Base-by-base conservation (phyloP, 2,113 vertebrate species). In the Ictalurus furcatus region DNA sequence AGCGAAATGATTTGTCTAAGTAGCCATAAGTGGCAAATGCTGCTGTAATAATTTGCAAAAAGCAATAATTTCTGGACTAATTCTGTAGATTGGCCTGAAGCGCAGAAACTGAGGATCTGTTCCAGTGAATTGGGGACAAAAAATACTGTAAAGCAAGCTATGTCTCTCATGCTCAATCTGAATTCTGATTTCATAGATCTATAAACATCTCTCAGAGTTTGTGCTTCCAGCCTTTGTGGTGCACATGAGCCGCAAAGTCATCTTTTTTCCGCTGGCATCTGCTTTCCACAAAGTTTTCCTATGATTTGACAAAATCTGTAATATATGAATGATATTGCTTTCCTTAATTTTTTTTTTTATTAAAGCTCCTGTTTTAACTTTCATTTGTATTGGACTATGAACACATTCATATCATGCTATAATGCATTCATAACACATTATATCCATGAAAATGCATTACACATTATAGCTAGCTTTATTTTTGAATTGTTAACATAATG, bases 21-120 rank as follows among this genome's bases (percentile, higher is more conserved):
- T 52, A 54, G 73, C 86, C 30, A 16, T 78, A 79, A 86, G 52
- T n/a, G 73, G 25, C 54, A 86, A 34, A 40, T 78, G 78, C 44
- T 54, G 40, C 61, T 30, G 84, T 56, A 56, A 81, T 56, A 81
- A 81, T 81, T 56, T 9, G 52, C 76, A 40, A 28, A n/a, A 80
- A 80, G 52, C 25, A 30, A 56, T 56, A 0, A 28, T 56, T 56
- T 56, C 78, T 80, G 78, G 54, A 61, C 52, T 86, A 56, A 73
- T 76, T 67, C 54, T 6, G 17, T 21, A 52, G 74, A 48, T 14
- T 59, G 79, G 59, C 65, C 87, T 44, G 6, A 40, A 73, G 71
- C 34, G 3, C 56, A 86, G 5, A 76, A 48, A 56, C 54, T 52
- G 65, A 59, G 37, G 13, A 84, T 84, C 28, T 84, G 65, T 65